A percentile compares a stretch with the other conserved stretches of the same genome.
Conservation (phyloP, 37 sponge, comb jelly and placozoan genomes). For the Halichondria panicea region DNA sequence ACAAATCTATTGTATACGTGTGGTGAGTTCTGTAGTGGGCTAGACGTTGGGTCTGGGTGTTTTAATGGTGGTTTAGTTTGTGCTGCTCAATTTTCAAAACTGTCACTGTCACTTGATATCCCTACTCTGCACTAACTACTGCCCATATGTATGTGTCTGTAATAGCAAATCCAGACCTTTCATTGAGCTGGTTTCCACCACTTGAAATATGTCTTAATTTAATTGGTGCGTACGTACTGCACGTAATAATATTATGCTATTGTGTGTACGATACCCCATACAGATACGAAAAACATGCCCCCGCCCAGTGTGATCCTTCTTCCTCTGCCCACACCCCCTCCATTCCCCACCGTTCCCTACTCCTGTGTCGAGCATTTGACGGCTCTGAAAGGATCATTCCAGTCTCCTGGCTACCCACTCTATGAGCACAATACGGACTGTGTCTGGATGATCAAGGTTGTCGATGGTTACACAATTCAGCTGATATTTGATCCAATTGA, state of each 20-base stretch:
- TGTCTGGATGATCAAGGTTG: slow-evolving; percentile 39
- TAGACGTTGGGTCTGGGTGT: no score
- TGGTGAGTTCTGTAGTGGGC: slow-evolving; percentile 52
- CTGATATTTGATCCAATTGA: slow-evolving; percentile 9
- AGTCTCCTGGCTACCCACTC: slow-evolving; percentile 31
- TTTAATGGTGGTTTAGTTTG: no score
- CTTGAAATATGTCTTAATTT: no score
- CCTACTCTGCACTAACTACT: background rate
- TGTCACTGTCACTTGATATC: background rate
- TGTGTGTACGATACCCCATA: background rate
- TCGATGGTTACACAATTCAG: slow-evolving; percentile 7
- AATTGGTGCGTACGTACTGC: no score
- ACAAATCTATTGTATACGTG: slow-evolving; percentile 67
- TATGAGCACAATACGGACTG: slow-evolving; percentile 33
- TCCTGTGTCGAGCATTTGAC: slow-evolving; percentile 41
- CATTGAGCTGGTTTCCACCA: no score
- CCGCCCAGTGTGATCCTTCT: background rate
- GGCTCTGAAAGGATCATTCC: slow-evolving; percentile 11
- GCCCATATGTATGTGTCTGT: background rate
- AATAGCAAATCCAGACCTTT: no score
- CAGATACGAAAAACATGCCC: slow-evolving; percentile 2
- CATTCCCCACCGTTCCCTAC: background rate
- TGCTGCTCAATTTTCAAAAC: no score
- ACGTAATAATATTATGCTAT: background rate
- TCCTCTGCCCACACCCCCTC: slow-evolving; percentile 9